Base-by-base conservation (phyloP, 2,797 vertebrate species). In the Melanotaenia parkinsoni region DNA sequence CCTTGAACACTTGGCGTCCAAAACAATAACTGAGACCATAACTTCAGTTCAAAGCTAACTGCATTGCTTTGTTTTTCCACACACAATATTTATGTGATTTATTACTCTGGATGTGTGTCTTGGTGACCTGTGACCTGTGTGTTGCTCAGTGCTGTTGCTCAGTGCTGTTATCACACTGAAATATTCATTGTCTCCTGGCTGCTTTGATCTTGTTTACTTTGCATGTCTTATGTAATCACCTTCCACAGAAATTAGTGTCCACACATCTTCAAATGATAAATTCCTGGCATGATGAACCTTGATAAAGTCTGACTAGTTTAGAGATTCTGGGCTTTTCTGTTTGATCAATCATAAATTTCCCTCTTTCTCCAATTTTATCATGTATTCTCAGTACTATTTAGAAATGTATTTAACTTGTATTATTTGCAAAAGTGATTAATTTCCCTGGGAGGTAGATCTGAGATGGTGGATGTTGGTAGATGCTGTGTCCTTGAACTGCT, bases 401-500 rank as follows among this genome's bases (percentile, higher is more conserved):
- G 32, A 83, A 80, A 87, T 89, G 73, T 88, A 77, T 89, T 90
- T 84, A 88, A 89, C 76, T 81, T 85, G 65, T 70, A 74, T 82
- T 68, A 80, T 88, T 83, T 89, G 70, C 70, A 87, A 68, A 72
- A 82, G 69, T 88, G 84, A 88, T 86, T 86, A 79, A 86, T 88
- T 84, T 88, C 80, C 70, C 74, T 79, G 45, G 66, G 76, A 88
- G 80, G 81, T 82, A 74, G 72, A 76, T 80, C 67, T 82, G 67
- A 81, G 72, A 76, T 3, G n/a, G 32, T 58, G 64, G 37, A 51
- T 77, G 73, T 65, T 28, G 40, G 60, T 70, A 84, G 80, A 79
- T 65, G 58, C 66, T 4, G 63, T 83, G 91, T 76, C 86, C 91
- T 93, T 93, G 91, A 90, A 88, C 32, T 47, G 77, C 77, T 70